Evolutionary conservation across 2,113 vertebrate species (phyloP).

Genomic region (Galeopterus variegatus): DNA sequence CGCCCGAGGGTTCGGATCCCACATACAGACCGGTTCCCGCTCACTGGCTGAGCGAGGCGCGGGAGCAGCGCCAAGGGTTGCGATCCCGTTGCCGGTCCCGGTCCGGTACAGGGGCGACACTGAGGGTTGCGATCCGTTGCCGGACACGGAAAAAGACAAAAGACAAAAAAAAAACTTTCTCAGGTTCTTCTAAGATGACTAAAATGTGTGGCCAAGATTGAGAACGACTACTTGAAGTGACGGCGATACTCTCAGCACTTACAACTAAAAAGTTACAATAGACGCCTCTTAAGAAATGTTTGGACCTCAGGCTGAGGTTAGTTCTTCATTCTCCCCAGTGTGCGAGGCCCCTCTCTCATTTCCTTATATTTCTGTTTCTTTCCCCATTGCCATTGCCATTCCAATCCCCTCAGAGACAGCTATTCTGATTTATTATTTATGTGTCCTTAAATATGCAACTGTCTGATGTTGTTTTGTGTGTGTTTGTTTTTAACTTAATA

Average conservation of each 20-base stretch:
- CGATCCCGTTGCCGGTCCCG: too few species aligned
- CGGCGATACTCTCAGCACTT: not conserved
- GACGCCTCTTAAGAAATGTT: not conserved
- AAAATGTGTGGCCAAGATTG: not conserved
- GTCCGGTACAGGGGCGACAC: too few species aligned
- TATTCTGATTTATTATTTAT: not conserved
- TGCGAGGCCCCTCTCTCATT: too few species aligned
- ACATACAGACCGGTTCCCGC: too few species aligned
- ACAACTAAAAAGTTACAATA: not conserved
- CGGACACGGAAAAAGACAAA: too few species aligned
- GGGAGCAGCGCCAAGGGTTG: too few species aligned
- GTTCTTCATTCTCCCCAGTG: not conserved
- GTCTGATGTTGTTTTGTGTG: not conserved
- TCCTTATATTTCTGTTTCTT: not conserved
- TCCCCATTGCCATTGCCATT: not conserved
- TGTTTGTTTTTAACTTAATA: not conserved
- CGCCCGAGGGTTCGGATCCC: too few species aligned
- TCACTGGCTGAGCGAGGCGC: too few species aligned
- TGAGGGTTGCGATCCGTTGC: too few species aligned
- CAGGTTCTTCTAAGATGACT: not conserved
- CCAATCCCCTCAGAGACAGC: not conserved
- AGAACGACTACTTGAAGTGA: not conserved
- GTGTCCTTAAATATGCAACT: not conserved
- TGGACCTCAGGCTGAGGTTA: not conserved
- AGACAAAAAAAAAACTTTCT: too few species aligned